Base-by-base conservation (phyloP, 2,888 invertebrate genomes). In the Deladenus siricidicola region DNA sequence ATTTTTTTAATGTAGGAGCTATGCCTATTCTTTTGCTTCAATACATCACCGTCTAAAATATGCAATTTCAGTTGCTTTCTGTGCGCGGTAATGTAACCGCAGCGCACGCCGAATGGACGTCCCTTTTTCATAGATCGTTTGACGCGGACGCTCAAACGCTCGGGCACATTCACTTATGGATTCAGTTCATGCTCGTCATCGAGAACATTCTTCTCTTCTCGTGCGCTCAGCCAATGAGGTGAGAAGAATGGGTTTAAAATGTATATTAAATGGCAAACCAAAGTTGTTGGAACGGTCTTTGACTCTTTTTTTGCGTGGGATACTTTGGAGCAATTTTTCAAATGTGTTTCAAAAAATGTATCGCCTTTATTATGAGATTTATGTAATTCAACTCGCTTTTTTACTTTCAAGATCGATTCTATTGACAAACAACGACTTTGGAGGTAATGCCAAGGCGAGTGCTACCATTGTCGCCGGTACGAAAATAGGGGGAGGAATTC, bases 61-160 rank as follows among this genome's bases (percentile, higher is more conserved):
- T n/a, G 17, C 45, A 4, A 23, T 54, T 57, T 3, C 24, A 57
- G 57, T 44, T 57, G 14, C 19, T 21, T 21, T 21, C 26, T 42
- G 42, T 42, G 50, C 58, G 43, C 14, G 28, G 21, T 34, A 26
- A 21, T 24, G 21, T 65, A n/a, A 43, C 42, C 4, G 47, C 60
- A 3, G 65, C 43, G 8, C 65, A 51, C 8, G 47, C 53, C 6
- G 26, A 51, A 17, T 65, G 65, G 65, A 24, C 26, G 23, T 14
- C 26, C 4, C 34, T 65, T 19, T 58, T 48, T 23, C 49, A 49
- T 10, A 55, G 51, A n/a, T 65, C 68, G 30, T 65, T 65, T 24
- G 65, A 65, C 30, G 68, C 67, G 19, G 65, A 65, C 48, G 29
- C 58, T 10, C 51, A 67, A 24, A 65, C 65, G 10, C 58, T 65